A percentile compares a stretch with the other conserved stretches of the same genome.
Evolutionary conservation across 2,888 invertebrate species (phyloP).

Genomic region (Agrochola lota): DNA sequence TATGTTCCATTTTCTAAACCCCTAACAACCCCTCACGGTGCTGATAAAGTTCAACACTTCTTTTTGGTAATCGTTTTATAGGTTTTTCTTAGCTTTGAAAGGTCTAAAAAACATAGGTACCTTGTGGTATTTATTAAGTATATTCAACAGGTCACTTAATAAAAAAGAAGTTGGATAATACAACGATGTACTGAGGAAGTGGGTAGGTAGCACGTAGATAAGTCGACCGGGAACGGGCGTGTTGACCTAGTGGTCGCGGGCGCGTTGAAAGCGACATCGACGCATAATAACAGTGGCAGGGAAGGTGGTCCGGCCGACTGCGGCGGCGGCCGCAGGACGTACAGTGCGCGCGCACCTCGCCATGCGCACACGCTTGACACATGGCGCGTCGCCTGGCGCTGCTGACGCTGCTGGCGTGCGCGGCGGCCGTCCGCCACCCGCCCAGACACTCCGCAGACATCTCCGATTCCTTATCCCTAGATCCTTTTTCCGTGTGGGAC

Average conservation of each 20-base stretch:
- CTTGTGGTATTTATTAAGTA: background rate
- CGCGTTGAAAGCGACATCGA: constrained; percentile 86
- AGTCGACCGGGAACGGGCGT: constrained; percentile 64
- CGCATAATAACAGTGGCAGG: constrained; percentile 85
- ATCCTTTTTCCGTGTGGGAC: constrained; percentile 83
- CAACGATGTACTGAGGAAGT: constrained; percentile 30
- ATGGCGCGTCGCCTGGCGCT: constrained; percentile 90
- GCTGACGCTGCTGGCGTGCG: constrained; percentile 86
- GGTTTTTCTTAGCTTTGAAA: background rate
- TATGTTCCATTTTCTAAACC: background rate
- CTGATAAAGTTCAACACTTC: background rate
- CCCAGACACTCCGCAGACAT: constrained; percentile 70
- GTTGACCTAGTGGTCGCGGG: constrained; percentile 85
- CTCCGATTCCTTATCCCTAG: constrained; percentile 81
- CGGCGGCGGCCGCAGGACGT: constrained; percentile 73
- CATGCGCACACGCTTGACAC: constrained; percentile 88
- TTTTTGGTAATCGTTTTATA: background rate
- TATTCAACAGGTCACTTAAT: background rate
- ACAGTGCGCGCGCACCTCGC: constrained; percentile 89
- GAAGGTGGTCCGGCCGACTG: constrained; percentile 78
- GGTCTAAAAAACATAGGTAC: background rate
- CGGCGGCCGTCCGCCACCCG: constrained; percentile 79
- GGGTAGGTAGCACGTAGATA: constrained; percentile 33
- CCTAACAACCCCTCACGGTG: background rate
- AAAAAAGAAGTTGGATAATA: constrained; percentile 1